Percentiles rank a stretch among this genome's conserved stretches.
Conservation (phyloP, 2,888 invertebrate genomes). For the Diaphora mendica region DNA sequence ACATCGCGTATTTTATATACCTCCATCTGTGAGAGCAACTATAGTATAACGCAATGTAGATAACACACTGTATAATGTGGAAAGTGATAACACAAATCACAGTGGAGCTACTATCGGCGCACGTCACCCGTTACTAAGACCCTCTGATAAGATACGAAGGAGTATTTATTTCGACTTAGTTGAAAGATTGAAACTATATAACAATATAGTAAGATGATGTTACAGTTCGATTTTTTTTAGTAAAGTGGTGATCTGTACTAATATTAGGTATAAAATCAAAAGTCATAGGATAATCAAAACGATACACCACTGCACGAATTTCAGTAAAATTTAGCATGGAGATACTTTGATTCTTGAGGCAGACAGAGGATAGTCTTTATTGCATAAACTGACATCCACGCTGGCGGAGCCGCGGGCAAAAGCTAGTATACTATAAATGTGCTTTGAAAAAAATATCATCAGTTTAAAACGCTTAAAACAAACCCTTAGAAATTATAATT, state of each 20-base stretch:
- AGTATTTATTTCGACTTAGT: slow-evolving; percentile 55
- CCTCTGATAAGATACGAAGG: slow-evolving; percentile 66
- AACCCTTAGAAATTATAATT: background rate
- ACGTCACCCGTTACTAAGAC: slow-evolving; percentile 66
- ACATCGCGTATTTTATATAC: slow-evolving; percentile 40
- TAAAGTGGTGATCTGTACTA: background rate
- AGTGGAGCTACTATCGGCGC: slow-evolving; percentile 55
- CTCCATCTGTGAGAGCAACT: slow-evolving; percentile 14
- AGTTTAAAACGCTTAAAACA: background rate
- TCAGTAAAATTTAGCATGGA: no score
- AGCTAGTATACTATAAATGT: background rate
- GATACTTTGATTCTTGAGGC: no score
- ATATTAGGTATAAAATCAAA: no score
- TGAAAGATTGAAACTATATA: slow-evolving; percentile 44
- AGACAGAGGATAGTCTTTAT: no score
- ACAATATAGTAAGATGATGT: slow-evolving; percentile 17
- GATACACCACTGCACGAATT: no score
- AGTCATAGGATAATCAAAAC: no score
- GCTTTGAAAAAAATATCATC: background rate
- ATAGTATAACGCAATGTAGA: slow-evolving; percentile 53
- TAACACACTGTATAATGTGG: slow-evolving; percentile 39
- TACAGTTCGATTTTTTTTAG: slow-evolving; percentile 5
- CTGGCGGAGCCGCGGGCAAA: no score
- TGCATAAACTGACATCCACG: no score
- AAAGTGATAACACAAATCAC: slow-evolving; percentile 61